Percentiles rank a stretch among this genome's conserved stretches.
These are phyloP conservation scores for Drosophila orosa DNA, from an alignment of 1,140 invertebrate genomes.

Conservation along the genomic window DNA sequence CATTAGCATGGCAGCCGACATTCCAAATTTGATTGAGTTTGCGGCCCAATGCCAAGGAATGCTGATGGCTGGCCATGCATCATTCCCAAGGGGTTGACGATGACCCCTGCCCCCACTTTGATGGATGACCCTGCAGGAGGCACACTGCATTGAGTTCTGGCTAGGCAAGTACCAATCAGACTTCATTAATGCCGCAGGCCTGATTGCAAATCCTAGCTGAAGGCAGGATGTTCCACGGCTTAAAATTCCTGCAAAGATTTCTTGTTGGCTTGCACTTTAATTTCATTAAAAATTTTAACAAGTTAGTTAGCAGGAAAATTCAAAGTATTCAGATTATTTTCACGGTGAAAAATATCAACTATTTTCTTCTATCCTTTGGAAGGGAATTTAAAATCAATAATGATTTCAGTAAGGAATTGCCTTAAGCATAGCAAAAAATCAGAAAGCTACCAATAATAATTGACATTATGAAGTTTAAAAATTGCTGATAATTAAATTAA, in stretches of 20 bases:
- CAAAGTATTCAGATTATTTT: constrained; percentile 17
- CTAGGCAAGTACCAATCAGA: constrained; percentile 36
- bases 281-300: constrained; percentile 34
- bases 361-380: background rate
- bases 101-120: constrained; percentile 5
- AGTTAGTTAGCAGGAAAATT: constrained; percentile 9
- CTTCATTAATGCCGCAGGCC: constrained; percentile 34
- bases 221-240: background rate
- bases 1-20: constrained; percentile 59
- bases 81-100: constrained; percentile 18
- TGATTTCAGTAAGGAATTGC: background rate
- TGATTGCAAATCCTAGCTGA: constrained; percentile 23
- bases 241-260: background rate
- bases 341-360: background rate
- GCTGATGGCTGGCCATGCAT: constrained; percentile 52
- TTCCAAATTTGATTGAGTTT: constrained; percentile 43
- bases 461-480: background rate
- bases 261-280: constrained; percentile 23
- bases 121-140: constrained; percentile 30
- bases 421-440: background rate
- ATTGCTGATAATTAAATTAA: background rate
- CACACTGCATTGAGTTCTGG: constrained; percentile 21
- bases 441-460: background rate
- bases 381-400: background rate
- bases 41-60: constrained; percentile 26